Percentiles rank a stretch among this genome's conserved stretches.
Conservation (phyloP, 2,888 invertebrate species). For the Spodoptera picta region DNA sequence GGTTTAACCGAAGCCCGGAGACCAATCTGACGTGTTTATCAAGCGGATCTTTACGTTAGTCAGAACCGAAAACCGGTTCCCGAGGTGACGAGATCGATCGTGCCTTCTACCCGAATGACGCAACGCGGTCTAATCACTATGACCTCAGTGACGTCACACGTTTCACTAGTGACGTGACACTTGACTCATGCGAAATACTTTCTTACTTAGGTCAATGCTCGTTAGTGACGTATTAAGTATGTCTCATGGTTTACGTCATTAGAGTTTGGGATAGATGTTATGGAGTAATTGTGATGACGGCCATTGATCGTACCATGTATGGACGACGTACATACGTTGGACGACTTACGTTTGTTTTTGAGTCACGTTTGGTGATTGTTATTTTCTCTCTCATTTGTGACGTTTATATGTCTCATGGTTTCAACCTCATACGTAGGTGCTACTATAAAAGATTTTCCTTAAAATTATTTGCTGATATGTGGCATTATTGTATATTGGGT, state of each 20-base stretch:
- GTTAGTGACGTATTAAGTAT: conserved; percentile 13
- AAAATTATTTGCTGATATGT: no score
- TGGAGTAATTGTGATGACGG: no score
- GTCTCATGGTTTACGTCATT: conserved; percentile 18
- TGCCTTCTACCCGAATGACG: conserved; percentile 25
- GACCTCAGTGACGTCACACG: conserved; percentile 23
- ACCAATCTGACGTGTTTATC: conserved; percentile 36
- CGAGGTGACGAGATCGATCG: conserved; percentile 30
- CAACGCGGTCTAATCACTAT: conserved; percentile 28
- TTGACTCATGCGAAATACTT: conserved; percentile 39
- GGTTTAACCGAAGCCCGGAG: conserved; percentile 28
- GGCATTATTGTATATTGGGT: no score
- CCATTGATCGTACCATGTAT: no score
- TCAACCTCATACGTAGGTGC: no score
- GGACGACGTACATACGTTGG: no score
- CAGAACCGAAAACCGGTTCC: conserved; percentile 45
- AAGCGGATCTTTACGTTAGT: conserved; percentile 42
- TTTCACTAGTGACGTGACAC: conserved; percentile 24
- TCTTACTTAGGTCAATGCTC: conserved; percentile 18
- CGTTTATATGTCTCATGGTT: no score
- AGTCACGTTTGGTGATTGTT: no score
- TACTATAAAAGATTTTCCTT: no score
- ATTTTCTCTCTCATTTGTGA: no score
- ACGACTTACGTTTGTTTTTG: no score
- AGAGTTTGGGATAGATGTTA: neutral